Conservation (phyloP, 1,140 invertebrate genomes). For the Drepana arcuata region DNA sequence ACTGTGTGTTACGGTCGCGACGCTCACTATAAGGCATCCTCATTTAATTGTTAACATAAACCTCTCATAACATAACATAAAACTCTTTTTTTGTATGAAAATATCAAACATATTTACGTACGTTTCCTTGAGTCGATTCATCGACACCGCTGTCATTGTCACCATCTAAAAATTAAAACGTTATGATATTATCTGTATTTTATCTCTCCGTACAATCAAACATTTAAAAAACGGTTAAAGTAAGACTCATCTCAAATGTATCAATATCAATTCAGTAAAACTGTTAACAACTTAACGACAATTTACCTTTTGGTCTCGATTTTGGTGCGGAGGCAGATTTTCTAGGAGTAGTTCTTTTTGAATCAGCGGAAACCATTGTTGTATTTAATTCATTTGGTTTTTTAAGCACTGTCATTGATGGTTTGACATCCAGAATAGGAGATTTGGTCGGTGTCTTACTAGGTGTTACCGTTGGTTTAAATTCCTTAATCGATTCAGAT, state of each 20-base stretch:
- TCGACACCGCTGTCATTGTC: conserved; percentile 86
- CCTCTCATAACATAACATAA: too few species aligned
- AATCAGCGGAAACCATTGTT: conserved; percentile 27
- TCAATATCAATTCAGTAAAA: too few species aligned
- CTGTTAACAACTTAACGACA: too few species aligned
- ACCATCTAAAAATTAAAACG: too few species aligned
- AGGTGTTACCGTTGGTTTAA: conserved; percentile 18
- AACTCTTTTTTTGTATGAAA: too few species aligned
- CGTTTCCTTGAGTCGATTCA: conserved; percentile 83
- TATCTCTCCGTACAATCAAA: too few species aligned
- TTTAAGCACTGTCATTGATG: conserved; percentile 26
- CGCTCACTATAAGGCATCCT: too few species aligned
- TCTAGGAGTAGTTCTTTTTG: conserved; percentile 49
- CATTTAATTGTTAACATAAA: too few species aligned
- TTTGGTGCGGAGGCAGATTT: conserved; percentile 50
- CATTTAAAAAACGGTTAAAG: too few species aligned
- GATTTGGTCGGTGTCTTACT: conserved; percentile 39
- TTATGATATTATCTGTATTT: too few species aligned
- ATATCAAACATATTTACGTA: conserved; percentile 52
- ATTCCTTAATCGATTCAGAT: conserved; percentile 21
- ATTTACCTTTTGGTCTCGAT: conserved; percentile 59
- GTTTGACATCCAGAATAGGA: conserved; percentile 29
- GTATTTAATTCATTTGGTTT: conserved; percentile 46
- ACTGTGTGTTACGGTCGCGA: too few species aligned
- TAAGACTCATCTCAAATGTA: too few species aligned